phyloP scores from a whole-genome alignment of 2,797 vertebrate genomes.

The Sebastes jordani region DNA sequence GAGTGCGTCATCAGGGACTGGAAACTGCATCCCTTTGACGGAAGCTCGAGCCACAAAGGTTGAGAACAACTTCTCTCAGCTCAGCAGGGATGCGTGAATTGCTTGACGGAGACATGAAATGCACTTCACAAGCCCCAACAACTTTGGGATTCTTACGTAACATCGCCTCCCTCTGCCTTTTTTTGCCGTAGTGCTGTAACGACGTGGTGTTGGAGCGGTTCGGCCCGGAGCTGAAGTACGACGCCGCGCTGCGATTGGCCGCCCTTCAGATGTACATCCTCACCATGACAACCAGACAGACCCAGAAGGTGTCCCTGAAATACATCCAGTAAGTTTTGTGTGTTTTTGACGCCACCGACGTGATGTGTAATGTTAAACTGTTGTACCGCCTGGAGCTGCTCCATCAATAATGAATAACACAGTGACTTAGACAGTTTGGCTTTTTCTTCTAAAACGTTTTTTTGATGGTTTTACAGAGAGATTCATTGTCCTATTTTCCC shows the following conservation, averaged over 20 bases:
- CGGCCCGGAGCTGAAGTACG: slow-evolving; percentile 95
- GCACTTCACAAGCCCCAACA: neutral
- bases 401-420: slow-evolving; percentile 5
- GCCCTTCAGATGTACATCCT: slow-evolving; percentile 98
- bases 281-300: slow-evolving; percentile 94
- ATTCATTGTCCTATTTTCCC: neutral
- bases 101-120: neutral
- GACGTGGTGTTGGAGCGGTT: slow-evolving; percentile 96
- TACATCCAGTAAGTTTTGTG: slow-evolving; percentile 94
- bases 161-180: neutral
- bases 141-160: neutral
- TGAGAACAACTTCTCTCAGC: slow-evolving; percentile 13
- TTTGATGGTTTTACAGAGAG: neutral
- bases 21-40: slow-evolving; percentile 25
- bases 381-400: neutral
- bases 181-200: slow-evolving; percentile 90
- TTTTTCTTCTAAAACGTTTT: neutral
- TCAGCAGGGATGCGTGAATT: neutral
- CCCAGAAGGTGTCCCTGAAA: slow-evolving; percentile 97
- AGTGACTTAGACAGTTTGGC: neutral
- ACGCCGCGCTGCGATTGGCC: slow-evolving; percentile 92
- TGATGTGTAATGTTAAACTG: slow-evolving; percentile 3
- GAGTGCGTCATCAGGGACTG: slow-evolving; percentile 5
- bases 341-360: neutral
- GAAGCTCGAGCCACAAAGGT: slow-evolving; percentile 21